phyloP scores from a whole-genome alignment of 1,140 invertebrate species.

The Cotesia glomerata region DNA sequence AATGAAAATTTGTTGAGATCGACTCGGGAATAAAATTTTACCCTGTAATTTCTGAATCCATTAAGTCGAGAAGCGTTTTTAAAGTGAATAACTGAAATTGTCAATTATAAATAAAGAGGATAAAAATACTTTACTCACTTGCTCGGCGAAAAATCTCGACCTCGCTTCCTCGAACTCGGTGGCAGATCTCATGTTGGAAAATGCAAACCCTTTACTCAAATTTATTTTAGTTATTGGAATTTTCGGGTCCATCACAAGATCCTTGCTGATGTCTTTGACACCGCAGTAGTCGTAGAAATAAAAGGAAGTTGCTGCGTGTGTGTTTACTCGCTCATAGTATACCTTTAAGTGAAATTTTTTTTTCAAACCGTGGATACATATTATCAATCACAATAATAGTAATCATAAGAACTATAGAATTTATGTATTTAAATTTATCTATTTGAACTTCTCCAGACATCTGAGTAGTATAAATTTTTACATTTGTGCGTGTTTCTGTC shows the following conservation, averaged over 20 bases:
- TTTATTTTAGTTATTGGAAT: slow-evolving; percentile 78
- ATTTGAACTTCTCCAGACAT: no score
- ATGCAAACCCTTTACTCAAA: slow-evolving; percentile 83
- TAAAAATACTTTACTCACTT: slow-evolving; percentile 40
- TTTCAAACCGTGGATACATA: no score
- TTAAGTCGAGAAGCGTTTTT: no score
- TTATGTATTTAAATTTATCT: no score
- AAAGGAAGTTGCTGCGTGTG: slow-evolving; percentile 77
- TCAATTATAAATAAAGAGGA: slow-evolving; percentile 5
- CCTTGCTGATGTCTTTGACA: slow-evolving; percentile 80
- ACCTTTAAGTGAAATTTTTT: slow-evolving; percentile 63
- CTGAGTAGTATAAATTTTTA: no score
- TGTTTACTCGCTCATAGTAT: slow-evolving; percentile 85
- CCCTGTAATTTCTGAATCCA: no score
- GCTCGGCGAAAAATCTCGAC: slow-evolving; percentile 80
- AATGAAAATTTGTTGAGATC: no score
- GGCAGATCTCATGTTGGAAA: slow-evolving; percentile 79
- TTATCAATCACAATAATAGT: no score
- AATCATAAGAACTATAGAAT: background rate
- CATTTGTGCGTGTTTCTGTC: no score
- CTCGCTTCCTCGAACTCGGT: slow-evolving; percentile 86
- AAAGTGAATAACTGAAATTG: no score
- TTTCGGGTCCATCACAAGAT: slow-evolving; percentile 70
- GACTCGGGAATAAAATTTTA: no score
- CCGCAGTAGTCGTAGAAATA: slow-evolving; percentile 83